phyloP scores from a whole-genome alignment of 2,888 invertebrate genomes.

The Eudemis profundana region DNA sequence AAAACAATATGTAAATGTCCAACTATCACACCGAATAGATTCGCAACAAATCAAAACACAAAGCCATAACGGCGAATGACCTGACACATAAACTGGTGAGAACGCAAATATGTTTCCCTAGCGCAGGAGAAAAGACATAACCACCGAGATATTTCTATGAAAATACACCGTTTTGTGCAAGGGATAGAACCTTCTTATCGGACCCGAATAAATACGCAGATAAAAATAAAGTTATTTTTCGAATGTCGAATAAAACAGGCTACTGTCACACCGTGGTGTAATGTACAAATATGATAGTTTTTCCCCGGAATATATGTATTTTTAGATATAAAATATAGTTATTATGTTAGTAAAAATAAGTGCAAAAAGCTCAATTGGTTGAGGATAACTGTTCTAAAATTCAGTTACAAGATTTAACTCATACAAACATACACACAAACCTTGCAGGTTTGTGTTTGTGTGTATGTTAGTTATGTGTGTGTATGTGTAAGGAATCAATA shows the following conservation, averaged over 20 bases:
- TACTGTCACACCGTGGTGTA: constrained; percentile 61
- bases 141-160: background rate
- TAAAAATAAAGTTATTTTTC: constrained; percentile 81
- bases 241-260: constrained; percentile 68
- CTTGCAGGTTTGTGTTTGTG: too few relatives aligned
- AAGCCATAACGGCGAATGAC: constrained; percentile 25
- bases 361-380: too few relatives aligned
- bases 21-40: constrained; percentile 25
- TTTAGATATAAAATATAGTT: too few relatives aligned
- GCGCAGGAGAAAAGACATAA: background rate
- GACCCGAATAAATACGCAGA: constrained; percentile 75
- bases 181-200: constrained; percentile 70
- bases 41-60: constrained; percentile 25
- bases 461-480: too few relatives aligned
- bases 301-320: too few relatives aligned
- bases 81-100: constrained; percentile 33
- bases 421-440: too few relatives aligned
- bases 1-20: constrained; percentile 10
- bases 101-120: constrained; percentile 18
- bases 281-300: background rate
- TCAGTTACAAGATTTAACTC: too few relatives aligned
- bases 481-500: too few relatives aligned
- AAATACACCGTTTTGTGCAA: constrained; percentile 52
- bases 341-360: too few relatives aligned
- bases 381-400: too few relatives aligned